Evolutionary conservation across 2,113 vertebrate genomes (phyloP), one percentile per base, ranked within the genome.

Genomic region (Zosterops lateralis): DNA sequence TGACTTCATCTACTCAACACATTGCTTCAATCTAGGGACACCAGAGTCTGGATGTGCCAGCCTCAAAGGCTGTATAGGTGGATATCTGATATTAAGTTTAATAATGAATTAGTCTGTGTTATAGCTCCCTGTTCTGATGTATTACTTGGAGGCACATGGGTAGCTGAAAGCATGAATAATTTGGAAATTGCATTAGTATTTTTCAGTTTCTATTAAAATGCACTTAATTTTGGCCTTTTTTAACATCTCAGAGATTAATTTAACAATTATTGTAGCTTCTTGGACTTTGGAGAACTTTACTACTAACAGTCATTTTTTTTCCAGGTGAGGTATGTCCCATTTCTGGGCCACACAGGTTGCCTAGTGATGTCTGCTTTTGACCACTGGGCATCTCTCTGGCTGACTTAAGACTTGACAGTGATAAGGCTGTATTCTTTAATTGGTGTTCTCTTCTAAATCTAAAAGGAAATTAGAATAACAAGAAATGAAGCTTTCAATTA

Each of bases 271-370:
- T 68, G 7, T 54, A 42, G n/a, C 32, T 71, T 78, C 57, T 58
- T 78, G 18, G 28, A 31, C 21, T 72, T 75, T 58, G 42, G 25
- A 67, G 44, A 50, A 51, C 17, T 62, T 74, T 12, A 19, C 7
- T 83, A 12, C 34, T 51, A 40, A 32, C 6, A 28, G 32, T 22
- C 5, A 8, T 45, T n/a, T 50, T 88, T 87, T 48, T 74, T 36
- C 34, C 17, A 29, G 42, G 7, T 0, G 0, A 40, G 26, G 8
- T 62, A 2, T 25, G 3, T 61, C n/a, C 42, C 0, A 0, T 58
- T 94, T 91, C 8, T 78, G 66, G 40, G 22, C 38, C 25, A 5
- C 22, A 9, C 0, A 4, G 17, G 25, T 34, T 90, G 25, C 22
- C 22, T 34, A 22, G 20, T 53, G 28, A 14, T 42, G 22, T 40